Evolutionary conservation across 2,797 vertebrate genomes (phyloP), one percentile per base, ranked within the genome.

Genomic region (Anguilla pacifica): DNA sequence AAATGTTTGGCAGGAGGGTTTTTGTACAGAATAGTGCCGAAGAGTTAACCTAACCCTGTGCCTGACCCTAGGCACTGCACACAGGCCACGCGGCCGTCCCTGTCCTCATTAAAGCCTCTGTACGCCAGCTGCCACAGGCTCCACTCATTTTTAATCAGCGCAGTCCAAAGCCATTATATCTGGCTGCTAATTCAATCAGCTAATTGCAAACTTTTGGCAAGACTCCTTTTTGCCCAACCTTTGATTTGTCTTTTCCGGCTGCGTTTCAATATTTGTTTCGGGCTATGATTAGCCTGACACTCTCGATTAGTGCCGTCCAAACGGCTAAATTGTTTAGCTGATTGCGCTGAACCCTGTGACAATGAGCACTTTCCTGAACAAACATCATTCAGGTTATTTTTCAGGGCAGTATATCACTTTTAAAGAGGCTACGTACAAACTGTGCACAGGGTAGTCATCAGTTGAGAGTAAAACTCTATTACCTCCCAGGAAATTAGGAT

Each of bases 111-210:
- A 91, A 90, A 87, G 89, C 91, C 28, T 91, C 93, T 93, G 86
- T 70, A 67, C 93, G 93, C 93, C 89, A 92, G 91, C 64, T 83
- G 81, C 91, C 93, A 89, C 93, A 93, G 92, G 93, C 95, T 96
- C 92, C 93, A 94, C 96, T 96, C 94, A 95, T 94, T 93, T 95
- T 94, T 93, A 94, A 95, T 96, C 95, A 96, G 91, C 89, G 88
- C 95, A 93, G 94, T 88, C 90, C 89, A 77, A 87, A 92, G 91
- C 92, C 92, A 88, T 94, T 92, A 92, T 85, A 81, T 91, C 90
- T 90, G 91, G 94, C 90, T 89, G 92, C 91, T 90, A 90, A 84
- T 91, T 91, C 72, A 0, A 70, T 70, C 25, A 28, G 25, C 64
- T 9, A 70, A 70, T 53, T 70, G 28, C 19, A 9, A 70, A 70